These are phyloP conservation scores for Sinocyclocheilus rhinocerous DNA, from an alignment of 2,113 vertebrate genomes.

Conservation along the genomic window DNA sequence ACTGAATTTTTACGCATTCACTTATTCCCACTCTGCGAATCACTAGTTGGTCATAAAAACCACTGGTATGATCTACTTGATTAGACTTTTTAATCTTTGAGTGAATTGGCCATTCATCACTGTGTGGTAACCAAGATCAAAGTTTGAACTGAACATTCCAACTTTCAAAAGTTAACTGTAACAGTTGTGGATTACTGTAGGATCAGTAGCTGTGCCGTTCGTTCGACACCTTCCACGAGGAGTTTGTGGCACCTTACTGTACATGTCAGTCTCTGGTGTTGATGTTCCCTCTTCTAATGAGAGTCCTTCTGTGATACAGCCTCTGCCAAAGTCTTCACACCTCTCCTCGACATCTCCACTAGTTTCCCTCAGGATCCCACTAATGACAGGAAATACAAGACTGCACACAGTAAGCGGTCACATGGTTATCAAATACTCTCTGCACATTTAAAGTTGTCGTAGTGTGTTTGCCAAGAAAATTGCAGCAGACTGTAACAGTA, in stretches of 20 bases:
- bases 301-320: constrained; percentile 38
- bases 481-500: constrained; percentile 9
- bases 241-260: constrained; percentile 41
- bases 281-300: constrained; percentile 49
- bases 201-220: neutral
- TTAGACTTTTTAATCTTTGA: neutral
- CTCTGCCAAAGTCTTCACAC: constrained; percentile 49
- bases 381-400: constrained; percentile 38
- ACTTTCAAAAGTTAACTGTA: neutral
- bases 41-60: neutral
- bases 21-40: neutral
- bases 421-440: constrained; percentile 14
- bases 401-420: constrained; percentile 10
- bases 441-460: constrained; percentile 23
- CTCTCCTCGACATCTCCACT: constrained; percentile 29
- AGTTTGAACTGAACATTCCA: neutral
- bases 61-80: neutral
- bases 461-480: constrained; percentile 25
- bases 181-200: constrained; percentile 18
- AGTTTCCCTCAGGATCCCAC: constrained; percentile 26
- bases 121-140: neutral
- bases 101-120: neutral
- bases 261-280: constrained; percentile 37
- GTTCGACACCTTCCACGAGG: constrained; percentile 39
- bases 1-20: neutral